Conservation (phyloP, 2,888 invertebrate species). For the Troglohyphantes excavatus region DNA sequence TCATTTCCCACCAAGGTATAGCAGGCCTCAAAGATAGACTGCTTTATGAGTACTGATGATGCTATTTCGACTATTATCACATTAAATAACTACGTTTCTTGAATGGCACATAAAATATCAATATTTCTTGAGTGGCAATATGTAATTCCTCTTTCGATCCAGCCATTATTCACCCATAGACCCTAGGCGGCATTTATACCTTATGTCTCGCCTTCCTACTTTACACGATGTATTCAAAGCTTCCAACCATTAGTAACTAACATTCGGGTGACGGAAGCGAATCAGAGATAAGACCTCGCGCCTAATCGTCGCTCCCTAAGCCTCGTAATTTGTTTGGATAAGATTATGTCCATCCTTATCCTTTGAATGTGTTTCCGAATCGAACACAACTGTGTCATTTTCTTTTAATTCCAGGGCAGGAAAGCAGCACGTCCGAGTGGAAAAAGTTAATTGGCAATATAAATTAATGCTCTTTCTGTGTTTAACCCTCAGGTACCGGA, state of each 20-base stretch:
- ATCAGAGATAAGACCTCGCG: too few species aligned
- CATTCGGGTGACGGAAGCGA: neutral
- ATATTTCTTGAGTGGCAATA: neutral
- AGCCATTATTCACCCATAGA: neutral
- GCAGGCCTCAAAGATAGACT: too few species aligned
- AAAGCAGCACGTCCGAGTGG: neutral
- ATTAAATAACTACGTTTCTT: neutral
- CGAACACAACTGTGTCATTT: neutral
- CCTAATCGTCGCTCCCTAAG: neutral
- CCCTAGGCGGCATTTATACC: neutral
- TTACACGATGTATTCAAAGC: neutral
- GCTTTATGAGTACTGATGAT: too few species aligned
- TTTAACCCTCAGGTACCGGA: neutral
- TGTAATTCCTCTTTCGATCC: neutral
- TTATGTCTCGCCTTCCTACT: neutral
- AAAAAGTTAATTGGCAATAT: conserved; percentile 9
- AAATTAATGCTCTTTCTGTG: neutral
- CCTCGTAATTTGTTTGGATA: neutral
- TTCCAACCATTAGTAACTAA: neutral
- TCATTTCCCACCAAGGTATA: too few species aligned
- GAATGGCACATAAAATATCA: neutral
- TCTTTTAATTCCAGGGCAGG: neutral
- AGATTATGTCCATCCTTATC: neutral
- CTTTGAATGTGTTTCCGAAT: neutral
- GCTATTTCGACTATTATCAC: neutral